These are phyloP conservation scores for Mesorhabditis belari DNA, from an alignment of 2,888 invertebrate species.

Conservation along the genomic window DNA sequence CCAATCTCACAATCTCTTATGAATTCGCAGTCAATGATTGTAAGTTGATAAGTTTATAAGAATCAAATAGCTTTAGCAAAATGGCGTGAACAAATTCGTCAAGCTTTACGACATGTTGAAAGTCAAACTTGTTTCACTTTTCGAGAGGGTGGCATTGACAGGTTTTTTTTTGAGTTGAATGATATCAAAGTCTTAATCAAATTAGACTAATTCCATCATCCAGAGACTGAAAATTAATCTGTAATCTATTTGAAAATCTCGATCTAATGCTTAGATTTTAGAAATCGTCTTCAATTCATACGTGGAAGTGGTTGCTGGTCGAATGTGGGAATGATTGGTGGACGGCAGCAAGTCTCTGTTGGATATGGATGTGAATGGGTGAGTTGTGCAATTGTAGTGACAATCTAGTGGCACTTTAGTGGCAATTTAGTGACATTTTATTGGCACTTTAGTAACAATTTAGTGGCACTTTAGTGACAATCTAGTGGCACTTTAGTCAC, in stretches of 20 bases:
- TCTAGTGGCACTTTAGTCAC: too few species aligned
- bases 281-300: constrained; percentile 27
- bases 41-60: constrained; percentile 1
- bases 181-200: too few species aligned
- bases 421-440: too few species aligned
- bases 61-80: constrained; percentile 16
- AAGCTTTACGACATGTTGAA: constrained; percentile 39
- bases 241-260: not conserved
- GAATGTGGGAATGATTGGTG: constrained; percentile 44
- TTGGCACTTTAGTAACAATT: too few species aligned
- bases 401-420: too few species aligned
- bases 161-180: too few species aligned
- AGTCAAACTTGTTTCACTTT: constrained; percentile 43
- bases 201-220: too few species aligned
- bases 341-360: constrained; percentile 42
- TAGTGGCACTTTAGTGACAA: too few species aligned
- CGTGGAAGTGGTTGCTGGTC: constrained; percentile 45
- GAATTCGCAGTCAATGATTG: constrained; percentile 24
- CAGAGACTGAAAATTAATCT: not conserved
- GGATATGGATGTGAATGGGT: constrained; percentile 47
- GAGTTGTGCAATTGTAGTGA: too few species aligned
- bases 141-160: constrained; percentile 35
- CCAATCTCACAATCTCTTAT: constrained; percentile 34
- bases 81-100: constrained; percentile 39
- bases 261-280: not conserved